Evolutionary conservation across 2,888 invertebrate genomes (phyloP).

Genomic region (Eupithecia insigniata): DNA sequence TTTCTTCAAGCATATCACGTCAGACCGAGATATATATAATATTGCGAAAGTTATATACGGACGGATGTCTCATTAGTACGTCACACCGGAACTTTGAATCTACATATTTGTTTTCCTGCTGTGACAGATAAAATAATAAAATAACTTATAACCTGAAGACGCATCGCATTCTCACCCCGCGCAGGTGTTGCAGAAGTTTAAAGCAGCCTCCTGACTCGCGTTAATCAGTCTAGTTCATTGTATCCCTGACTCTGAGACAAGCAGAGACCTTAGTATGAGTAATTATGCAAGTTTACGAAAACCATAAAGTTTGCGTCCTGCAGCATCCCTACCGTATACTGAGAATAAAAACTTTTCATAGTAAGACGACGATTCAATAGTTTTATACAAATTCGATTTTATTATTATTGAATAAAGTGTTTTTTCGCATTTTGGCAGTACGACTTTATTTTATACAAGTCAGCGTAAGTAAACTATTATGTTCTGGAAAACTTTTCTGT

Average conservation of each 20-base stretch:
- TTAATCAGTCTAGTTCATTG: conserved; percentile 12
- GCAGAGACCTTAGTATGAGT: neutral
- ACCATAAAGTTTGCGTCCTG: neutral
- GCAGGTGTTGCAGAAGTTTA: neutral
- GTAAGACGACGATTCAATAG: neutral
- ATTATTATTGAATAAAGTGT: neutral
- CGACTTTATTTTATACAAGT: neutral
- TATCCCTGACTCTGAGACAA: neutral
- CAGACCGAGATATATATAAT: neutral
- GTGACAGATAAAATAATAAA: no score
- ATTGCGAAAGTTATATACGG: no score
- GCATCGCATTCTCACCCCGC: neutral
- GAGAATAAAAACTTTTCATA: neutral
- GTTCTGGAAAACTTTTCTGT: neutral
- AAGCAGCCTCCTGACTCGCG: neutral
- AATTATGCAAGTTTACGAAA: neutral
- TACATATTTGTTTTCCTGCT: neutral
- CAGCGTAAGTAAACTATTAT: neutral
- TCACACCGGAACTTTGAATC: neutral
- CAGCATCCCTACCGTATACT: neutral
- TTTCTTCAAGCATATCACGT: neutral
- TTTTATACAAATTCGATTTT: neutral
- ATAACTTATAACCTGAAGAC: neutral
- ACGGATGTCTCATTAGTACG: neutral
- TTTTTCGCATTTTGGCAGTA: neutral